Evolutionary conservation across 2,888 invertebrate species (phyloP).

Genomic region (Platycnemis pennipes): DNA sequence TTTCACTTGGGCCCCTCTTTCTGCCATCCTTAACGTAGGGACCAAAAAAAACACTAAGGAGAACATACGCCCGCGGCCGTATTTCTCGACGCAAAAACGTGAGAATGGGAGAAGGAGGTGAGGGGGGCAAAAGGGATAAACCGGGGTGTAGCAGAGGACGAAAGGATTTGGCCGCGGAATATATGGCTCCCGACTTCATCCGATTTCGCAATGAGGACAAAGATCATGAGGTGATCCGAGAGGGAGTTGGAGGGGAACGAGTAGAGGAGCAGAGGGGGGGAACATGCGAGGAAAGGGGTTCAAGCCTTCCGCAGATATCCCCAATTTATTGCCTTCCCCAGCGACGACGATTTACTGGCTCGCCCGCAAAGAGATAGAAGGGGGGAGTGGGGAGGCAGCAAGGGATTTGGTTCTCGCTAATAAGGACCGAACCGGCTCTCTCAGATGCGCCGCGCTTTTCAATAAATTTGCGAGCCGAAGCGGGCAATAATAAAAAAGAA

Average conservation of each 20-base stretch:
- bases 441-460: conserved; percentile 52
- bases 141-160: neutral
- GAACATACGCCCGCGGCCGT: conserved; percentile 13
- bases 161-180: conserved; percentile 30
- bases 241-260: neutral
- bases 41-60: neutral
- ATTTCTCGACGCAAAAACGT: neutral
- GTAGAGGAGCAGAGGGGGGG: neutral
- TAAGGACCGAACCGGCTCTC: conserved; percentile 41
- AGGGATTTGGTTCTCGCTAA: neutral
- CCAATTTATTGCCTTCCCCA: conserved; percentile 53
- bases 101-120: neutral
- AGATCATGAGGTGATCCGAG: conserved; percentile 10
- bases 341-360: conserved; percentile 60
- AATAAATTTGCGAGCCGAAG: conserved; percentile 16
- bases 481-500: neutral
- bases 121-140: neutral
- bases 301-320: conserved; percentile 27
- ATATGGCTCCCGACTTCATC: conserved; percentile 47
- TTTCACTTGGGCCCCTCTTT: neutral
- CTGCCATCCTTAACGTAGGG: neutral
- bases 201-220: conserved; percentile 58
- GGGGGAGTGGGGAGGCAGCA: neutral
- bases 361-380: neutral
- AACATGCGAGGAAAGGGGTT: neutral